These are phyloP conservation scores for Acanthopleura granulata DNA, from an alignment of 2,888 invertebrate species.

Conservation along the genomic window DNA sequence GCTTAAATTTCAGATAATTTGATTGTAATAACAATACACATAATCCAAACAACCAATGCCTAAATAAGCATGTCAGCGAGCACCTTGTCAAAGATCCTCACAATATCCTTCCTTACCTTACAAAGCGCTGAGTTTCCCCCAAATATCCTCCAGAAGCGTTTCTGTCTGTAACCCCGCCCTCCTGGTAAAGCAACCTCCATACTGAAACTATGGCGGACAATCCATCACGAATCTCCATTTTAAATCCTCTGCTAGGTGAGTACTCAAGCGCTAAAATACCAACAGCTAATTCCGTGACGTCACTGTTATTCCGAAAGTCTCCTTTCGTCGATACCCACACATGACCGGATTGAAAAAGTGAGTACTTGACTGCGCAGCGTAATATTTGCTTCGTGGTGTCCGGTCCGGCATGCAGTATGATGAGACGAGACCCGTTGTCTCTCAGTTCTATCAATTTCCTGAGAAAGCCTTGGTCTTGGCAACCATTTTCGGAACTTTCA, in stretches of 20 bases:
- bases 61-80: too few relatives aligned
- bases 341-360: conserved; percentile 49
- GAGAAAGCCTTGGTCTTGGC: neutral
- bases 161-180: too few relatives aligned
- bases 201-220: too few relatives aligned
- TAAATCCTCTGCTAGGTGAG: neutral
- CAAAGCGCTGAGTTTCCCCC: too few relatives aligned
- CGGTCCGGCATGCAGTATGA: conserved; percentile 46
- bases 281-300: conserved; percentile 27
- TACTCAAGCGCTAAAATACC: conserved; percentile 30
- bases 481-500: neutral
- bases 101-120: too few relatives aligned
- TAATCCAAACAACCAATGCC: too few relatives aligned
- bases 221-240: neutral
- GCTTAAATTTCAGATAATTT: too few relatives aligned
- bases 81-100: too few relatives aligned
- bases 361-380: conserved; percentile 37
- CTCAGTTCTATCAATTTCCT: conserved; percentile 32
- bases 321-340: conserved; percentile 59
- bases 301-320: conserved; percentile 20
- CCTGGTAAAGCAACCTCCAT: too few relatives aligned
- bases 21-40: too few relatives aligned
- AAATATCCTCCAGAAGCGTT: too few relatives aligned
- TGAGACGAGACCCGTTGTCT: conserved; percentile 36
- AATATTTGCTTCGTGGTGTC: conserved; percentile 41